These are phyloP conservation scores for Dendrolimus punctatus DNA, from an alignment of 1,140 invertebrate species.

Conservation along the genomic window DNA sequence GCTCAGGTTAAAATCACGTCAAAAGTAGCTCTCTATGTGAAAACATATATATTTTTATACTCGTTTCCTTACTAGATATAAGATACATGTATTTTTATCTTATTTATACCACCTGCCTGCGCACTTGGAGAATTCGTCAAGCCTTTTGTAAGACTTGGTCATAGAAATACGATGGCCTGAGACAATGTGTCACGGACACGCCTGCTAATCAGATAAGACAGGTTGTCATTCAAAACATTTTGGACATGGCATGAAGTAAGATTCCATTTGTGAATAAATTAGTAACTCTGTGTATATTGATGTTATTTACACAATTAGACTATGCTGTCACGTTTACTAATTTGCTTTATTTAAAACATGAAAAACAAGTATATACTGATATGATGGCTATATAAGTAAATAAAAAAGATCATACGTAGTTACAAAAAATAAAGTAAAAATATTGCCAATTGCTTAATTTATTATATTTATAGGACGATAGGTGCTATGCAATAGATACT, in stretches of 20 bases:
- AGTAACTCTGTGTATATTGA: conserved; percentile 8
- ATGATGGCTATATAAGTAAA: no score
- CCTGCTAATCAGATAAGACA: conserved; percentile 38
- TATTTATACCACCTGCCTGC: background rate
- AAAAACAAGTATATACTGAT: no score
- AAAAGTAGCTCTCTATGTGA: no score
- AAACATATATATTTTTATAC: no score
- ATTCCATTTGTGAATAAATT: conserved; percentile 9
- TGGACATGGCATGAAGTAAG: conserved; percentile 31
- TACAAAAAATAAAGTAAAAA: no score
- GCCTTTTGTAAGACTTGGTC: conserved; percentile 19
- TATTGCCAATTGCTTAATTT: background rate
- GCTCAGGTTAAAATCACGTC: no score
- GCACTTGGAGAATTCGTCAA: conserved; percentile 19
- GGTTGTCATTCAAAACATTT: conserved; percentile 32
- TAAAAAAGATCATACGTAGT: no score
- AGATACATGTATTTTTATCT: no score
- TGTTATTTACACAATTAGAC: conserved; percentile 17
- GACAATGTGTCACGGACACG: conserved; percentile 42
- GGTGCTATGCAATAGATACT: conserved; percentile 23
- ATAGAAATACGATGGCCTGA: conserved; percentile 19
- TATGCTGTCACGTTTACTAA: conserved; percentile 18
- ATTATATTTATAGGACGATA: conserved; percentile 3
- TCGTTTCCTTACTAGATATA: no score
- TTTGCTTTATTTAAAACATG: background rate